Evolutionary conservation across 2,888 invertebrate genomes (phyloP), one percentile per base, ranked within the genome.

Genomic region (Gastracanthus pulcherrimus): DNA sequence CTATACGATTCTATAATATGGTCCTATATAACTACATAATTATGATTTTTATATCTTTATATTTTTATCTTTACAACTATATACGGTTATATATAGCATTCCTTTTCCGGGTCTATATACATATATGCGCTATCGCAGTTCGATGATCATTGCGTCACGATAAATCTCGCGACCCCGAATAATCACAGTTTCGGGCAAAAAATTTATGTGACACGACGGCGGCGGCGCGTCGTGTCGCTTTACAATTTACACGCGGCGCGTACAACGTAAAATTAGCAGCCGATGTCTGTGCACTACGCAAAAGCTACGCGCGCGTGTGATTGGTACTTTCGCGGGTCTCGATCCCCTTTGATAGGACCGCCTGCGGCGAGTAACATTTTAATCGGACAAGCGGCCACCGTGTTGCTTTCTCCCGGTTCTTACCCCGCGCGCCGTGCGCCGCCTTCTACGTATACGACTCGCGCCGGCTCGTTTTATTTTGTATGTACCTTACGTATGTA

Each of bases 291-390:
- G 26, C 36, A 16, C 70, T 16, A 62, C 26, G 38, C 23, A 31
- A 62, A 60, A 76, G 75, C 75, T 41, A 41, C 55, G 64, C 62
- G 34, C 45, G 64, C 71, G 76, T 75, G 58, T 82, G 81, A 77
- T 80, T 81, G 76, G 80, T 82, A 82, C 74, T 79, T 85, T 86
- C 85, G 87, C 85, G 75, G 51, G 36, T n/a, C 48, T 75, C 71
- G 71, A 78, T 78, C 84, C 84, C 87, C 87, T 88, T 88, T 89
- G 89, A 89, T 90, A 89, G 88, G 89, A 89, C 88, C 89, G 89
- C 89, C 89, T 87, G 88, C 87, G 85, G 89, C 87, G 89, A 89
- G 87, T 88, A 89, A 90, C 89, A 89, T 89, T 90, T 89, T 89
- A 89, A 89, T 89, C 89, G 86, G 86, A 84, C 86, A 84, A 82